Percentiles rank a stretch among this genome's conserved stretches.
Evolutionary conservation across 2,113 vertebrate species (phyloP).

Genomic region (Ophiodon elongatus): DNA sequence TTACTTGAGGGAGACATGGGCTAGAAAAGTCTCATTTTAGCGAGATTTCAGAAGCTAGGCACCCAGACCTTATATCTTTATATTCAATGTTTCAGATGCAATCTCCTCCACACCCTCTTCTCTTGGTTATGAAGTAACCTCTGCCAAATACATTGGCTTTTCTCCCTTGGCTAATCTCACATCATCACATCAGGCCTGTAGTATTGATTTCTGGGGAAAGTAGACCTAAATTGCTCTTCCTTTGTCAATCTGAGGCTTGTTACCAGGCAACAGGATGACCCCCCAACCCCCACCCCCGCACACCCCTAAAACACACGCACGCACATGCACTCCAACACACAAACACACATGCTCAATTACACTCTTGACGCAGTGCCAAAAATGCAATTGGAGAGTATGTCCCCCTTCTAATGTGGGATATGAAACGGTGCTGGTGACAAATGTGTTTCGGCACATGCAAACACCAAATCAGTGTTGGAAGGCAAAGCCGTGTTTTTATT

Average conservation of each 20-base stretch:
- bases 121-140: constrained; percentile 79
- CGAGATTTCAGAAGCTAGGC: constrained; percentile 65
- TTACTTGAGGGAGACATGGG: constrained; percentile 71
- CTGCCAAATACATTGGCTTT: constrained; percentile 81
- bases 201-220: constrained; percentile 90
- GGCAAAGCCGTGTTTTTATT: constrained; percentile 26
- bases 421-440: constrained; percentile 51
- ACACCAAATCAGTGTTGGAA: constrained; percentile 42
- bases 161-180: constrained; percentile 86
- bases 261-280: constrained; percentile 90
- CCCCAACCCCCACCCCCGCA: constrained; percentile 61
- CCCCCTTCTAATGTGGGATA: constrained; percentile 56
- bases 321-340: constrained; percentile 18
- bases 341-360: constrained; percentile 66
- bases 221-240: constrained; percentile 85
- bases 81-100: constrained; percentile 78
- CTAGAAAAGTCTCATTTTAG: constrained; percentile 73
- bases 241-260: constrained; percentile 87
- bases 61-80: constrained; percentile 70
- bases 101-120: constrained; percentile 67
- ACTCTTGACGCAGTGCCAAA: constrained; percentile 75
- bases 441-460: constrained; percentile 56
- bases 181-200: constrained; percentile 88
- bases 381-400: constrained; percentile 77
- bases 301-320: constrained; percentile 15